Conservation (phyloP, 1,140 invertebrate genomes). For the Uloborus diversus region DNA sequence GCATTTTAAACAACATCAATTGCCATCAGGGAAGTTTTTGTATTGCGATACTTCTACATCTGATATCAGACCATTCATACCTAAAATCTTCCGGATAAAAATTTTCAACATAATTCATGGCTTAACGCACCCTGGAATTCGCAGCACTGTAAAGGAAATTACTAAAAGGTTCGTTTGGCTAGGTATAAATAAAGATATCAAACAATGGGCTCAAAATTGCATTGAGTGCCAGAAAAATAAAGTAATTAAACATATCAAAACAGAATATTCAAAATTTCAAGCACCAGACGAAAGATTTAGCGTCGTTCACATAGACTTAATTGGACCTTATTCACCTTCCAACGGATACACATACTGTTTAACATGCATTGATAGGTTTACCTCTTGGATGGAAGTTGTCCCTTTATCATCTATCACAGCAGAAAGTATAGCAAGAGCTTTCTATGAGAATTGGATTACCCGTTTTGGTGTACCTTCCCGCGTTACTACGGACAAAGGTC, state of each 20-base stretch:
- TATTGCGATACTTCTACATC: neutral
- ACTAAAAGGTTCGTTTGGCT: neutral
- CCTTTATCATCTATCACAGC: neutral
- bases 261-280: neutral
- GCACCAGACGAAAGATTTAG: neutral
- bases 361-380: neutral
- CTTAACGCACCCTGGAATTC: neutral
- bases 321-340: neutral
- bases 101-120: neutral
- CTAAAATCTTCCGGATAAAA: neutral
- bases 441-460: neutral
- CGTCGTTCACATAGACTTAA: neutral
- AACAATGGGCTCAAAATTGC: neutral
- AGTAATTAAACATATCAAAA: neutral
- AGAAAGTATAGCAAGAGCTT: neutral
- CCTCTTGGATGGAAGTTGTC: neutral
- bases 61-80: neutral
- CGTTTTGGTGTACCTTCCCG: neutral
- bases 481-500: neutral
- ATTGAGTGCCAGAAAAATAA: neutral
- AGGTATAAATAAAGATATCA: neutral
- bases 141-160: neutral
- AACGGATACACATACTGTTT: neutral
- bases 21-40: neutral
- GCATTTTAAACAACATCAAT: neutral